Base-by-base conservation (phyloP, 2,797 vertebrate species). In the Coranthus polyacanthus region DNA sequence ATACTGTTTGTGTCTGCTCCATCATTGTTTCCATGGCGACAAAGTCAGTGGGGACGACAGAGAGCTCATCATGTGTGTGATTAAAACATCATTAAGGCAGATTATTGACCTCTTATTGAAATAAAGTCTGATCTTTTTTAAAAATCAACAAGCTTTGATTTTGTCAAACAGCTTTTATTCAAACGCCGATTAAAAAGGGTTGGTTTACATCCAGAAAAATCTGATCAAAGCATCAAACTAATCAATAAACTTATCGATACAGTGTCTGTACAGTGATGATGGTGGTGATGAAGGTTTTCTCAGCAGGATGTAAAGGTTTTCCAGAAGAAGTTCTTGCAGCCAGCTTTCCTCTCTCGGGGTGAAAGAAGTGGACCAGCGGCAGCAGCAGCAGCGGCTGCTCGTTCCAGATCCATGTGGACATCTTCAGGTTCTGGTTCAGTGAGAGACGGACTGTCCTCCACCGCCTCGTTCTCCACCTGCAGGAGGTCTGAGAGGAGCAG, bases 271-370 rank as follows among this genome's bases (percentile, higher is more conserved):
- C 73, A 80, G 54, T 2, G 17, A 3, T 67, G 18, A n/a, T 20
- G 50, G 22, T 17, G 43, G 38, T 12, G 43, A 0, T 47, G 77
- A 64, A 54, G 58, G 3, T 26, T 6, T 26, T 3, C 24, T 94
- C 96, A 99, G 92, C 97, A 98, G 79, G 97, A 98, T 24, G 97
- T 99, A 93, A 98, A 99, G 5, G 97, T 99, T 94, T 99, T 99
- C 97, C 97, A 99, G 95, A 98, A 99, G 96, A 99, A 99, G 87
- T 98, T 99, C 93, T 98, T 98, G 95, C 97, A 98, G 51, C 97
- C 97, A 0, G 97, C 97, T 90, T 99, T 99, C 81, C 97, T 95
- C 90, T 98, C 97, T n/a, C 97, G 93, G 26, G 97, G 96, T 1
- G 95, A 94, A 72, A 98, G 91, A 45, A 96, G 92, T 0, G 96